These are phyloP conservation scores for Drosophila punjabiensis DNA, from an alignment of 1,140 invertebrate species.

Conservation along the genomic window DNA sequence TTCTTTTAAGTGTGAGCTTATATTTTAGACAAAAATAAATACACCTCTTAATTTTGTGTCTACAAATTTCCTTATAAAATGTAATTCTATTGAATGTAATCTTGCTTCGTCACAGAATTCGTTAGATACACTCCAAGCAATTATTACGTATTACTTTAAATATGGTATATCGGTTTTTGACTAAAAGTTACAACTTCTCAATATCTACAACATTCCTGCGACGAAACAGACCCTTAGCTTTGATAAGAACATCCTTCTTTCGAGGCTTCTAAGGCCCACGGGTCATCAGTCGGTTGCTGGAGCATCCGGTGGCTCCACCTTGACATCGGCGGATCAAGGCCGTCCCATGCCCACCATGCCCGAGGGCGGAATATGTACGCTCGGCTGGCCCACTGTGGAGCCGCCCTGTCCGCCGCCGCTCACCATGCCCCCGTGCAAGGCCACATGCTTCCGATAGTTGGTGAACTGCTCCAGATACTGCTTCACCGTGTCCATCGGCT, in stretches of 20 bases:
- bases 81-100: background rate
- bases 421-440: conserved; percentile 41
- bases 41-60: background rate
- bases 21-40: background rate
- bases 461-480: conserved; percentile 98
- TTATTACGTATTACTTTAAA: conserved; percentile 20
- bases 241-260: background rate
- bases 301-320: conserved; percentile 71
- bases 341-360: conserved; percentile 39
- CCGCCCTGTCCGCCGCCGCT: conserved; percentile 5
- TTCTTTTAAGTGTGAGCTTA: background rate
- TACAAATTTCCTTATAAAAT: background rate
- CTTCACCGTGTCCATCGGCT: conserved; percentile 95
- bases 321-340: conserved; percentile 69
- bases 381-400: conserved; percentile 6
- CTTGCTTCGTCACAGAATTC: conserved; percentile 7
- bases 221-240: background rate
- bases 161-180: conserved; percentile 6
- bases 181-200: background rate
- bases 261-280: background rate
- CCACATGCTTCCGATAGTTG: conserved; percentile 91
- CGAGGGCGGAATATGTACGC: conserved; percentile 50
- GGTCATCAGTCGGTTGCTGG: conserved; percentile 23
- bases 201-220: background rate
- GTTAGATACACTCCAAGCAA: background rate